Base-by-base conservation (phyloP, 2,797 vertebrate genomes). In the Podarcis lilfordi region DNA sequence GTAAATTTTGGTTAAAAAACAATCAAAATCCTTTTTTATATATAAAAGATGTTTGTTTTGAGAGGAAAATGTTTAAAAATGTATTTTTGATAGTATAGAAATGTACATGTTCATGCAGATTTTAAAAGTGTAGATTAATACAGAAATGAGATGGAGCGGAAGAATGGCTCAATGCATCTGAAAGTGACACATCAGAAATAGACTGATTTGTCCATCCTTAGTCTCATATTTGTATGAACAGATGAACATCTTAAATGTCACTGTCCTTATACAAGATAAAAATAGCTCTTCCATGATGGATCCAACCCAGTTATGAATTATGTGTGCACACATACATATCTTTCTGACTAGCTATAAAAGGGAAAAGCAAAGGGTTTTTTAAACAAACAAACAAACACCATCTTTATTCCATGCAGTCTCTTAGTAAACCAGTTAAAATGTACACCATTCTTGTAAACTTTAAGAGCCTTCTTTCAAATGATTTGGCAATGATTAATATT, bases 381-480 rank as follows among this genome's bases (percentile, higher is more conserved):
- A 17, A 66, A 29, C 3, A 15, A 29, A 29, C 3, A 15, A 29
- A 43, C 17, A 35, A 19, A 72, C 4, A 71, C 50, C 50, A 15
- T 71, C 27, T 17, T 29, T 40, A 40, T 7, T 61, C 29, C 59
- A 76, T 11, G 8, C 8, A 43, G 23, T 1, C 6, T 35, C 13
- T 37, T 77, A 68, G 15, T 69, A 40, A 43, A n/a, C 19, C 19
- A 79, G 32, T 68, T 88, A 37, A 78, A 59, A 72, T 25, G 35
- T 43, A 61, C 45, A 88, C 91, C 91, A 87, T 93, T 87, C 91
- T 90, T 88, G 55, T 77, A 88, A 91, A 94, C 89, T 93, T 71
- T 93, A 84, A 91, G 90, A 76, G 75, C 81, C 72, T 32, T 89
- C n/a, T 64, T 87, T 81, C 40, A 55, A 50, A 23, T 74, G 40